A percentile compares a stretch with the other conserved stretches of the same genome.
phyloP scores from a whole-genome alignment of 2,113 vertebrate species.

The Lasiurus cinereus region DNA sequence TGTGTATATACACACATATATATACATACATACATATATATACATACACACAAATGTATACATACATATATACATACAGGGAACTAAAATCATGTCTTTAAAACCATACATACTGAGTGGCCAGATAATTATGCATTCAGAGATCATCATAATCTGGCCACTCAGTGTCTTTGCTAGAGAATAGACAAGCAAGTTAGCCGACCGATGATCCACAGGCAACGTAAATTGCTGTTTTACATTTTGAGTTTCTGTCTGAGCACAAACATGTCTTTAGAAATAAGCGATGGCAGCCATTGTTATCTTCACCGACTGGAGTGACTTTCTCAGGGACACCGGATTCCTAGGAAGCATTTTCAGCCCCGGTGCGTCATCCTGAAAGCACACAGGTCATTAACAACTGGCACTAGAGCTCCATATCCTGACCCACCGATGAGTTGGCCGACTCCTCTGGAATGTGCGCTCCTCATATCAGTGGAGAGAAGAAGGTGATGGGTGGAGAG shows the following conservation, averaged over 20 bases:
- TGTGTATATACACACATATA: no score
- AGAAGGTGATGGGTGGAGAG: not conserved
- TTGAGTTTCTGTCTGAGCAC: not conserved
- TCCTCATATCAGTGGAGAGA: not conserved
- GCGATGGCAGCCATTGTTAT: not conserved
- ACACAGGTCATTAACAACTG: not conserved
- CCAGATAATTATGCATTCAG: no score
- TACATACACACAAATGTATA: no score
- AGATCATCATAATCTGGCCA: no score
- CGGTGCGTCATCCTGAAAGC: not conserved
- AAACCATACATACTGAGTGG: no score
- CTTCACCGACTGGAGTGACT: not conserved
- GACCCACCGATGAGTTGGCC: not conserved
- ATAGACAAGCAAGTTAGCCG: not conserved
- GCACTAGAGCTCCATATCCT: not conserved
- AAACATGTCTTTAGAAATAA: constrained; percentile 48
- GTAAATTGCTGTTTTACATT: not conserved
- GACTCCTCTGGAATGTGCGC: not conserved
- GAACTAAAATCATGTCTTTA: no score
- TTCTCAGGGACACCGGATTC: not conserved
- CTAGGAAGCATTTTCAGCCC: not conserved
- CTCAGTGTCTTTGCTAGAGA: not conserved
- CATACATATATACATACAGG: no score
- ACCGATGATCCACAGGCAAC: not conserved
- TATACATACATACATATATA: no score